Percentiles rank a stretch among this genome's conserved stretches.
Conservation (phyloP, 2,797 vertebrate genomes). For the Acanthornis magna region DNA sequence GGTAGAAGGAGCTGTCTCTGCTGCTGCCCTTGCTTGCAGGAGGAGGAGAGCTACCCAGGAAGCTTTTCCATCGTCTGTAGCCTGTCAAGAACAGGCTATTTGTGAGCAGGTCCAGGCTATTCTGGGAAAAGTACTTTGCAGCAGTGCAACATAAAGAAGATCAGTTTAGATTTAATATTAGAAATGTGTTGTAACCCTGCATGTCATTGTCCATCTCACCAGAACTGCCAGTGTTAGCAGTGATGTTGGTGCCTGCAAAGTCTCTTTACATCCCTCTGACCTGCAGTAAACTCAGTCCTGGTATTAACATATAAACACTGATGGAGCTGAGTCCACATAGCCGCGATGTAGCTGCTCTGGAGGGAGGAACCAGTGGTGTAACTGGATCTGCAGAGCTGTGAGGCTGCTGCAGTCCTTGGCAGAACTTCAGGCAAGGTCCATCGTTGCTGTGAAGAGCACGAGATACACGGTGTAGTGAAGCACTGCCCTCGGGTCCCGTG, state of each 20-base stretch:
- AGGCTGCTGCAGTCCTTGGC: slow-evolving; percentile 36
- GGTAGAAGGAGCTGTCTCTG: neutral
- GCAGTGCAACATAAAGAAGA: neutral
- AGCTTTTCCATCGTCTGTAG: neutral
- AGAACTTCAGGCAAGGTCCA: neutral
- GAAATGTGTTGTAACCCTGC: neutral
- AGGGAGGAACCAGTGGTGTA: neutral
- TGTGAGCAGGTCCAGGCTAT: neutral
- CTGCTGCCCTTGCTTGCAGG: neutral
- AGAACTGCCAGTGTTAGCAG: neutral
- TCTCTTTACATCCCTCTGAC: neutral
- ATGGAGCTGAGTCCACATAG: neutral
- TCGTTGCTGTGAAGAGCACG: neutral
- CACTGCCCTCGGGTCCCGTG: fast-evolving
- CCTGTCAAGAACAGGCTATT: neutral
- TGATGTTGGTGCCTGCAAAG: neutral
- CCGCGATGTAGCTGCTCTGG: neutral
- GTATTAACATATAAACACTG: neutral
- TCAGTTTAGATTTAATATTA: neutral
- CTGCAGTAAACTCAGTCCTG: neutral
- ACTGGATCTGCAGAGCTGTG: neutral
- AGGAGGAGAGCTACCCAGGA: neutral
- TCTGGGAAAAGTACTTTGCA: neutral
- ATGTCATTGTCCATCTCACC: neutral
- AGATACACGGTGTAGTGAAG: fast-evolving